Evolutionary conservation across 2,113 vertebrate genomes (phyloP).

Genomic region (Corapipo altera): DNA sequence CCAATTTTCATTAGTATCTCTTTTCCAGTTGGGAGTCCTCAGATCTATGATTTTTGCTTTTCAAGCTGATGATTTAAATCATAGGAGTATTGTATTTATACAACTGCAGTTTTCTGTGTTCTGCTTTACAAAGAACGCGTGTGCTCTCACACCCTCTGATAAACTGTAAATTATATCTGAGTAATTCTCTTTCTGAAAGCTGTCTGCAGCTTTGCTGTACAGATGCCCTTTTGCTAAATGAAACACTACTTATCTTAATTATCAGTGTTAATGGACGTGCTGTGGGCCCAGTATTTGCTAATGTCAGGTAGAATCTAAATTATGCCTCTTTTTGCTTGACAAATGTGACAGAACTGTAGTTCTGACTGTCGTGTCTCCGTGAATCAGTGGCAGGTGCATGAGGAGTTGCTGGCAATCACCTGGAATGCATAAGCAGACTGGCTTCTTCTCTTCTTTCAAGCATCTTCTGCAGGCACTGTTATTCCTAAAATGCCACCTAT

Average conservation of each 20-base stretch:
- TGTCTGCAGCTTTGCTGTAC: background rate
- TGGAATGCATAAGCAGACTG: background rate
- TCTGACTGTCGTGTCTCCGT: background rate
- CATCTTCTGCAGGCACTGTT: background rate
- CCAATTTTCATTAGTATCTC: background rate
- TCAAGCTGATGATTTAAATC: background rate
- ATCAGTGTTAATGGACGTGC: background rate
- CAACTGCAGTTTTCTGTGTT: background rate
- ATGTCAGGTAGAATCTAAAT: background rate
- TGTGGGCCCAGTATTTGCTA: background rate
- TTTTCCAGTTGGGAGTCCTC: background rate
- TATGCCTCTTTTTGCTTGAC: background rate
- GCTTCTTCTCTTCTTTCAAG: background rate
- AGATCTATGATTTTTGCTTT: background rate
- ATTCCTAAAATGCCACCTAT: background rate
- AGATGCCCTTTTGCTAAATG: background rate
- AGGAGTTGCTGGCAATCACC: slow-evolving; percentile 1
- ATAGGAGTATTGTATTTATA: background rate
- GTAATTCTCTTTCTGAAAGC: background rate
- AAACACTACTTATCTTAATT: background rate
- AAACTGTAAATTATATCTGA: background rate
- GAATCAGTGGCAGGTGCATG: background rate
- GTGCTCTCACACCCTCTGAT: background rate
- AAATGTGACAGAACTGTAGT: background rate
- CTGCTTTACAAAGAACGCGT: background rate